A percentile compares a stretch with the other conserved stretches of the same genome.
phyloP scores from a whole-genome alignment of 2,888 invertebrate genomes.

The Pachydiplax longipennis region DNA sequence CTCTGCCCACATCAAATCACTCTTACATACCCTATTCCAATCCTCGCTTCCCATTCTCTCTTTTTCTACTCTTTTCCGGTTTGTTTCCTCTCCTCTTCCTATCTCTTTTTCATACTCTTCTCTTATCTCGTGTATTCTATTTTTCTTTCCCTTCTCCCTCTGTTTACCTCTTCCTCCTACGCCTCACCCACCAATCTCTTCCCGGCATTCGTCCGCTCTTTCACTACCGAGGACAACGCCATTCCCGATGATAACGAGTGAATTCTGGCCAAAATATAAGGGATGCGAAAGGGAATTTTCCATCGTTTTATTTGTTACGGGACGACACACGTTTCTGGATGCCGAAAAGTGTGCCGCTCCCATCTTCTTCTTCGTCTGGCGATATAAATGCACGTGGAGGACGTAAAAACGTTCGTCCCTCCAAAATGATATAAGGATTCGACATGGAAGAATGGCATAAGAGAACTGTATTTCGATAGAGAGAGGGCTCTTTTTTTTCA shows the following conservation, averaged over 20 bases:
- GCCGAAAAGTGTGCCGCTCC: neutral
- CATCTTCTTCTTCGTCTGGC: neutral
- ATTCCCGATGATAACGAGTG: neutral
- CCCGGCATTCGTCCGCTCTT: neutral
- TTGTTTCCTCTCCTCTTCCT: neutral
- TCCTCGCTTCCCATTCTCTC: too few species aligned
- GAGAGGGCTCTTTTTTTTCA: too few species aligned
- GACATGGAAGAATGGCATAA: neutral
- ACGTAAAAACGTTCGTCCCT: neutral
- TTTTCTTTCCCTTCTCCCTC: too few species aligned
- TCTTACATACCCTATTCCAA: too few species aligned
- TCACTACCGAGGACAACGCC: neutral
- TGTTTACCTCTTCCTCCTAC: too few species aligned
- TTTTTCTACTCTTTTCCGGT: too few species aligned
- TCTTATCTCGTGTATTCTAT: too few species aligned
- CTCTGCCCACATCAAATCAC: too few species aligned
- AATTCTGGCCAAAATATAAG: neutral
- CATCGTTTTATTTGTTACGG: neutral
- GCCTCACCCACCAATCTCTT: neutral
- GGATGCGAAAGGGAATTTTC: neutral
- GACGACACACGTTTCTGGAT: neutral
- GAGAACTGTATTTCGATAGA: too few species aligned
- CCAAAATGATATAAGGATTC: neutral
- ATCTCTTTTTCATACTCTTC: too few species aligned
- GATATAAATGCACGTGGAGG: neutral